A percentile compares a stretch with the other conserved stretches of the same genome.
These are phyloP conservation scores for Meloidogyne floridensis DNA, from an alignment of 1,140 invertebrate genomes.

Conservation along the genomic window DNA sequence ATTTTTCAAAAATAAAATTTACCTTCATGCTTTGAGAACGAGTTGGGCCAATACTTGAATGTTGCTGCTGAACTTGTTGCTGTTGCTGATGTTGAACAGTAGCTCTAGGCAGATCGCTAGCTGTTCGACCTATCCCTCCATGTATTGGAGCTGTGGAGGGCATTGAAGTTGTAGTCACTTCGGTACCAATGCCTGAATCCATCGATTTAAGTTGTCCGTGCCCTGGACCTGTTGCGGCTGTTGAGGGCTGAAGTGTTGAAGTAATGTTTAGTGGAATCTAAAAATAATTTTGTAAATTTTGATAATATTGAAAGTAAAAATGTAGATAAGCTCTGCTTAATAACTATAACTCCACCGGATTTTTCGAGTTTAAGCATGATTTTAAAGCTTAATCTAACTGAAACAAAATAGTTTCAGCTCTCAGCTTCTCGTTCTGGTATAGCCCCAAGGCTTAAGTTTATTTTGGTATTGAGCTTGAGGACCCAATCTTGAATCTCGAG, in stretches of 20 bases:
- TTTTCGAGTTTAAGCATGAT: too few relatives aligned
- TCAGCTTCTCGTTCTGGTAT: too few relatives aligned
- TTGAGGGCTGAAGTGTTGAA: not conserved
- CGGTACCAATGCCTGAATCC: conserved; percentile 35
- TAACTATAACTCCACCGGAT: too few relatives aligned
- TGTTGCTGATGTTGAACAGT: not conserved
- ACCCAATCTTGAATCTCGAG: too few relatives aligned
- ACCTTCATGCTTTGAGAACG: conserved; percentile 33
- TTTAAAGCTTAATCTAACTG: too few relatives aligned
- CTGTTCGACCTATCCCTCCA: conserved; percentile 16
- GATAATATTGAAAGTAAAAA: too few relatives aligned
- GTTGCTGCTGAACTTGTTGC: not conserved
- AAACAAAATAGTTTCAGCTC: too few relatives aligned
- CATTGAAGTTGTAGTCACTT: not conserved
- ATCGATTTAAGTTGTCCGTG: conserved; percentile 12
- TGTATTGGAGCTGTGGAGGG: not conserved
- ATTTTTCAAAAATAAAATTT: not conserved
- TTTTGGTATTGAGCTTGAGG: too few relatives aligned
- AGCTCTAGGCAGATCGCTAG: not conserved
- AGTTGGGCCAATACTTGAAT: not conserved
- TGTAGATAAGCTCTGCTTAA: too few relatives aligned
- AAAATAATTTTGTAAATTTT: not conserved
- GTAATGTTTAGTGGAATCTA: not conserved
- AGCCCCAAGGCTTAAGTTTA: too few relatives aligned
- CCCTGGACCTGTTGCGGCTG: not conserved